These are phyloP conservation scores for Pelobates cultripes DNA, from an alignment of 2,797 vertebrate species.

Conservation along the genomic window DNA sequence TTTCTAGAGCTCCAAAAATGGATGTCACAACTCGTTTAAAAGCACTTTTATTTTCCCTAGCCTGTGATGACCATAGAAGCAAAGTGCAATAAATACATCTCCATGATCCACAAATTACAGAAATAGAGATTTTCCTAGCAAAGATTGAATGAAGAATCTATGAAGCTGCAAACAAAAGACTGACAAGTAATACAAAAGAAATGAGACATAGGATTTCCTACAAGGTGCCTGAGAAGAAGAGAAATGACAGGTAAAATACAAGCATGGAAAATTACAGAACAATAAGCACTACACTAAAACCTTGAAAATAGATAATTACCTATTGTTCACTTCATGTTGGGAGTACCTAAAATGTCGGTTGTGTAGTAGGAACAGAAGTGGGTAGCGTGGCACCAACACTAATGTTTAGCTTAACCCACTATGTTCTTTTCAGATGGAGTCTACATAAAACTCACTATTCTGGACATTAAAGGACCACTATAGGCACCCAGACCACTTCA, in stretches of 20 bases:
- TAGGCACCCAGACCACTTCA: too few relatives aligned
- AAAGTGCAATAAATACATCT: slow-evolving; percentile 1
- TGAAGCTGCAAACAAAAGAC: background rate
- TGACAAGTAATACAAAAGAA: background rate
- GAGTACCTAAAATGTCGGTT: background rate
- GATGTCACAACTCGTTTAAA: background rate
- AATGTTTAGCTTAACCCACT: background rate
- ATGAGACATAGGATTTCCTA: background rate
- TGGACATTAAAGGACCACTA: too few relatives aligned
- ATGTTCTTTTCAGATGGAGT: background rate
- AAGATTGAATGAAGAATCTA: background rate
- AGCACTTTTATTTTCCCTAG: background rate
- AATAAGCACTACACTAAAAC: background rate
- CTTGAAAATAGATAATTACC: background rate
- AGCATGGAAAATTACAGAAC: background rate
- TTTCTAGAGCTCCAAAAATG: slow-evolving; percentile 11
- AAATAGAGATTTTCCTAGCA: slow-evolving; percentile 6
- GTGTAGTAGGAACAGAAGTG: background rate
- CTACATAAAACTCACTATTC: background rate
- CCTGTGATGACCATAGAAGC: background rate
- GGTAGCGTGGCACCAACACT: background rate
- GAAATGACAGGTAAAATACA: background rate
- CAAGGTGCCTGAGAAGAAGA: background rate
- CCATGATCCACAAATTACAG: slow-evolving; percentile 2
- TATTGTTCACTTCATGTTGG: background rate